These are phyloP conservation scores for Pocillopora verrucosa DNA, from an alignment of 64 coral and sea anemone genomes.

Conservation along the genomic window DNA sequence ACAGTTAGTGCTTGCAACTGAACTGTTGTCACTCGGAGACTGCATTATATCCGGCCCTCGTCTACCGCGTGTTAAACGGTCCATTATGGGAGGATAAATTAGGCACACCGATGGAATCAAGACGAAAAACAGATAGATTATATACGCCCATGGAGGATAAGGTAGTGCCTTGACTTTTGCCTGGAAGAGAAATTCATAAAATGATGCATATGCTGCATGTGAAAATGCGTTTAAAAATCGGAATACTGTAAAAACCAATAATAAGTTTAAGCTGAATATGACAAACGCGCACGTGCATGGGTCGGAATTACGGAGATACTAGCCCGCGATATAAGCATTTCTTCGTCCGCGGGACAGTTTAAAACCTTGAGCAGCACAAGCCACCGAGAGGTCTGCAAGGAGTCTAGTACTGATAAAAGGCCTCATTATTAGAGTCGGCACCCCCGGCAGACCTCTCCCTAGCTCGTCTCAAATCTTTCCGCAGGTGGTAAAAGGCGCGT, in stretches of 20 bases:
- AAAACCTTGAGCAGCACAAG: too few relatives aligned
- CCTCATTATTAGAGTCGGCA: too few relatives aligned
- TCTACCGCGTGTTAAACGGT: constrained; percentile 4
- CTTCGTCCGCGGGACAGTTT: too few relatives aligned
- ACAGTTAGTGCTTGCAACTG: background rate
- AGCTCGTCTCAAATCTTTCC: too few relatives aligned
- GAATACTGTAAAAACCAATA: background rate
- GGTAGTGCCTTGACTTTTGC: constrained; percentile 30
- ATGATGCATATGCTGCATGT: background rate
- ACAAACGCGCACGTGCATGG: too few relatives aligned
- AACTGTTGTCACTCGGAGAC: background rate
- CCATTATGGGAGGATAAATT: constrained; percentile 38
- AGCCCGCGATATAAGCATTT: too few relatives aligned
- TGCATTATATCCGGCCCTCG: background rate
- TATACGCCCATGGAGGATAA: constrained; percentile 79
- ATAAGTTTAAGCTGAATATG: too few relatives aligned
- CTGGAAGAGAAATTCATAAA: constrained; percentile 30
- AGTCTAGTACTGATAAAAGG: too few relatives aligned
- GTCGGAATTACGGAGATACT: too few relatives aligned
- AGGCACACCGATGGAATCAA: constrained; percentile 60
- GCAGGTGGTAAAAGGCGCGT: too few relatives aligned
- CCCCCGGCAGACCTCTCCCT: too few relatives aligned
- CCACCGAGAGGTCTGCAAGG: too few relatives aligned
- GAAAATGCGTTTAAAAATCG: background rate
- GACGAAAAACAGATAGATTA: constrained; percentile 39